Evolutionary conservation across 2,888 invertebrate genomes (phyloP).

Genomic region (Calameuta idolon): DNA sequence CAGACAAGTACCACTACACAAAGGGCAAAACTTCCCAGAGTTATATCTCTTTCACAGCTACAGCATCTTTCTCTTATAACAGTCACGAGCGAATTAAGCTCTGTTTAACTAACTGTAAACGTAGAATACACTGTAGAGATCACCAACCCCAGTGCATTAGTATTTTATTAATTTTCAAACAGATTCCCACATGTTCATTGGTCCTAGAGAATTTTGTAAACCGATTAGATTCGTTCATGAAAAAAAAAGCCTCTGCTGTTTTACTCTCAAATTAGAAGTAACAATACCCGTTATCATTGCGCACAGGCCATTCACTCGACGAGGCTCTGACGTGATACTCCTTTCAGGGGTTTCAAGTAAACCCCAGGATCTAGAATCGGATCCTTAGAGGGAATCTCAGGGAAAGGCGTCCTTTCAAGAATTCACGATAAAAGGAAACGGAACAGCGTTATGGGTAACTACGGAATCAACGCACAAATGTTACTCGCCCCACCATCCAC

Average conservation of each 20-base stretch:
- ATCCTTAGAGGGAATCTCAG: neutral
- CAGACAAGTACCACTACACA: neutral
- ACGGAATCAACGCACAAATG: neutral
- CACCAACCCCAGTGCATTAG: too few species aligned
- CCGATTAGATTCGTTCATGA: neutral
- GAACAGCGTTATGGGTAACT: neutral
- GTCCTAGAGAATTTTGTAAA: too few species aligned
- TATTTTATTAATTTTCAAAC: too few species aligned
- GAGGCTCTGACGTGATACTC: neutral
- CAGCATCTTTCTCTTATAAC: too few species aligned
- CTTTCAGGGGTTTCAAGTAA: neutral
- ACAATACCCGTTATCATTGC: neutral
- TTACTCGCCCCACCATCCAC: neutral
- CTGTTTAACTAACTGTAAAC: too few species aligned
- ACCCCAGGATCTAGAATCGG: neutral
- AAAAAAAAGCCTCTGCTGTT: neutral
- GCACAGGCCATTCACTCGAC: neutral
- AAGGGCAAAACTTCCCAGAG: neutral
- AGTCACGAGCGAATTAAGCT: too few species aligned
- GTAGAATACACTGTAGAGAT: too few species aligned
- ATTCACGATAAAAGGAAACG: neutral
- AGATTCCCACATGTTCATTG: too few species aligned
- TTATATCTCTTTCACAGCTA: neutral
- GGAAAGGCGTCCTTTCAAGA: neutral
- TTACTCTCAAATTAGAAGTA: neutral